Base-by-base conservation (phyloP, 2,113 vertebrate species). In the Ophthalmolycus amberensis region DNA sequence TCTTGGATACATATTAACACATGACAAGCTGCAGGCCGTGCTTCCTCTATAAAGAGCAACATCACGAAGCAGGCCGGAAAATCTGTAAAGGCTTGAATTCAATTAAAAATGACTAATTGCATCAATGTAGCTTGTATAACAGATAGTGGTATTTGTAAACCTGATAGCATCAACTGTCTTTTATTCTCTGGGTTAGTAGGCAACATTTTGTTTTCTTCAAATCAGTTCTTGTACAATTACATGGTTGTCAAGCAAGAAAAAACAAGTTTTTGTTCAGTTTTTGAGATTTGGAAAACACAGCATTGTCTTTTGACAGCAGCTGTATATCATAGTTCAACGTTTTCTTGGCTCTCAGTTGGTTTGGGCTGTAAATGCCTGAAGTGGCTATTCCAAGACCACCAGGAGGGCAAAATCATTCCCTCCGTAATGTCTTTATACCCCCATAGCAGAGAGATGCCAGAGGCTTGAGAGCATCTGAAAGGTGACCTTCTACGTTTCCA, bases 1-100 rank as follows among this genome's bases (percentile, higher is more conserved):
- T 84, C 56, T 79, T 79, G 72, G 83, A 68, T 92, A 89, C 92
- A 87, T 85, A 85, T 86, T 80, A 91, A 90, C 90, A 94, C 75
- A 90, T 90, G 91, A 77, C 54, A 82, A 76, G 89, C 64, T 84
- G 50, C 73, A 83, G 63, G 18, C 77, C 79, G 58, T 44, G 32
- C 72, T 82, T 89, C 64, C 75, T 65, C 77, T 82, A 80, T 83
- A 79, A 85, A 90, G 46, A 78, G 25, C 34, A 69, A 48, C 42
- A 50, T 82, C 56, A 77, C 78, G 20, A 67, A 70, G 59, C 7
- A 60, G n/a, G 27, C 44, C 75, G 48, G 22, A 20, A 80, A 76
- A 74, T 63, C 38, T 38, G 52, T 16, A 50, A 11, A n/a, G 42
- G 34, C n/a, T n/a, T 44, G 62, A 84, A 58, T 65, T 62, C n/a